A percentile compares a stretch with the other conserved stretches of the same genome.
Conservation (phyloP, 2,888 invertebrate species). For the Agrochola lychnidis region DNA sequence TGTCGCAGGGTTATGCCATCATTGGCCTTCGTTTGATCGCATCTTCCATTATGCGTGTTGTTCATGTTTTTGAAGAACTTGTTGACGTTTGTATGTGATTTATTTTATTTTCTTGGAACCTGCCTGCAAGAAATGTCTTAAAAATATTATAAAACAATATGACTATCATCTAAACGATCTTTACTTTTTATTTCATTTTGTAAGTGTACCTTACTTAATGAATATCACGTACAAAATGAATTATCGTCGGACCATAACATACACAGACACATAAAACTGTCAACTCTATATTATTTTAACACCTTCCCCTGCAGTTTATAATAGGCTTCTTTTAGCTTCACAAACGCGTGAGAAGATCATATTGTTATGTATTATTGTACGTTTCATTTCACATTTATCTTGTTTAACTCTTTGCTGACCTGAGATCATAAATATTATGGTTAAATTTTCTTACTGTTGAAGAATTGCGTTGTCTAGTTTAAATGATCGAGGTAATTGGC, state of each 20-base stretch:
- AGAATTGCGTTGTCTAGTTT: background rate
- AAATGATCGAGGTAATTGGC: background rate
- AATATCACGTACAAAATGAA: background rate
- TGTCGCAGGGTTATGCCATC: no score
- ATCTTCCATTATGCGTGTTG: no score
- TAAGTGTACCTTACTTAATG: no score
- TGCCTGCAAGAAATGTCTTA: background rate
- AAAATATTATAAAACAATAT: background rate
- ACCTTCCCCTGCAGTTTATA: background rate
- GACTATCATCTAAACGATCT: background rate
- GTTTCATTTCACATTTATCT: slow-evolving; percentile 54
- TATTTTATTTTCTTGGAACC: background rate
- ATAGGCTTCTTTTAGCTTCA: slow-evolving; percentile 16
- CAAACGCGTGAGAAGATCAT: slow-evolving; percentile 63
- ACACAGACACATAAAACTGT: slow-evolving; percentile 25
- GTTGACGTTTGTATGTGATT: background rate
- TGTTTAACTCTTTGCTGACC: slow-evolving; percentile 43
- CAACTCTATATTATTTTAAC: slow-evolving; percentile 4
- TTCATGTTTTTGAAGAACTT: background rate
- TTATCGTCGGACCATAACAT: slow-evolving; percentile 23
- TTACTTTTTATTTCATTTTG: no score
- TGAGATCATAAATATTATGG: slow-evolving; percentile 58
- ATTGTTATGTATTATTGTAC: slow-evolving; percentile 60
- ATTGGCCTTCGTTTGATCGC: no score
- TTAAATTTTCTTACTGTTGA: slow-evolving; percentile 37